phyloP scores from a whole-genome alignment of 1,140 invertebrate species.

The Sipha flava region DNA sequence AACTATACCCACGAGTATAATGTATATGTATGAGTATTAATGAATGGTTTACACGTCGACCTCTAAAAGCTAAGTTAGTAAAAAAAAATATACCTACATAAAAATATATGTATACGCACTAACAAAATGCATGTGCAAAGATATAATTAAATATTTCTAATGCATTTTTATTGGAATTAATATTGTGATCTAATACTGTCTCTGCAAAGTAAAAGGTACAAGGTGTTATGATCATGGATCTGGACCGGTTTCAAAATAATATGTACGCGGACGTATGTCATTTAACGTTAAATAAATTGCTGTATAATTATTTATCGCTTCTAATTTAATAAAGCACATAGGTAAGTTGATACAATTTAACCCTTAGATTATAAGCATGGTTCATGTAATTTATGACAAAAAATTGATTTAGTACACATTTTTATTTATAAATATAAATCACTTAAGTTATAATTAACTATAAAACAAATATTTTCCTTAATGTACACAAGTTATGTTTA shows the following conservation, averaged over 20 bases:
- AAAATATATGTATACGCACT: no score
- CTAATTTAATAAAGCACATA: not conserved
- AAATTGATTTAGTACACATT: not conserved
- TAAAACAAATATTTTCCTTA: no score
- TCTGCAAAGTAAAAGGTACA: not conserved
- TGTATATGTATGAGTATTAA: not conserved
- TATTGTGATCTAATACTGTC: not conserved
- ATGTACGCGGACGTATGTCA: not conserved
- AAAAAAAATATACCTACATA: no score
- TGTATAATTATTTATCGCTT: not conserved
- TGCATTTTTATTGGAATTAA: not conserved
- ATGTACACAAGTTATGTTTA: no score
- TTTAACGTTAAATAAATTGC: not conserved
- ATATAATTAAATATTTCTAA: constrained; percentile 3
- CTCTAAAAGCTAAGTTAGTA: no score
- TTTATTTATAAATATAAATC: no score
- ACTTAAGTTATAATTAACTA: no score
- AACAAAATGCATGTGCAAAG: not conserved
- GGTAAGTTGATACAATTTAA: not conserved
- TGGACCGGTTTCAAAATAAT: constrained; percentile 16
- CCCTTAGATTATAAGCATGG: not conserved
- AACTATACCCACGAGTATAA: no score
- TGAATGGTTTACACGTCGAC: not conserved
- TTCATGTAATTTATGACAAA: not conserved
- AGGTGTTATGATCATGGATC: not conserved